A percentile compares a stretch with the other conserved stretches of the same genome.
Evolutionary conservation across 2,797 vertebrate species (phyloP).

Genomic region (Mormyrus hasselquistii): DNA sequence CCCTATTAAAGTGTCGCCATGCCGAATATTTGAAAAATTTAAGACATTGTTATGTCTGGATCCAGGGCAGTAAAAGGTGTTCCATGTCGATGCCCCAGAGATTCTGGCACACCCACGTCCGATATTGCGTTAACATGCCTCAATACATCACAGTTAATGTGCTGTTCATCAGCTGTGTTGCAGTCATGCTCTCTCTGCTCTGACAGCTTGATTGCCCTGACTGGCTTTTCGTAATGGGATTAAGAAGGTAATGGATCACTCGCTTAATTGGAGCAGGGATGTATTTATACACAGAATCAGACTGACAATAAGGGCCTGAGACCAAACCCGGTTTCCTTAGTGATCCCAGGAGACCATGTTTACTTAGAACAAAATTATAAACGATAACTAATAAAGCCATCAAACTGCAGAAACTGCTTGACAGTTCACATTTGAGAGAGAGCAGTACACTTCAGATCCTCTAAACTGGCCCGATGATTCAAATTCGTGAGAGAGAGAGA

Average conservation of each 20-base stretch:
- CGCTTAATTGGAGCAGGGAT: constrained; percentile 63
- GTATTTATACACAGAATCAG: constrained; percentile 63
- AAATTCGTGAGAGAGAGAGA: constrained; percentile 27
- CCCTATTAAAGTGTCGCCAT: constrained; percentile 23
- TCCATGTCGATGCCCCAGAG: neutral
- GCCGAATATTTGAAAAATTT: neutral
- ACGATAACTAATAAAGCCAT: constrained; percentile 61
- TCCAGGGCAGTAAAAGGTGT: neutral
- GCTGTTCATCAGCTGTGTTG: constrained; percentile 22
- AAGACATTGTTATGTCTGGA: neutral
- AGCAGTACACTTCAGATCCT: neutral
- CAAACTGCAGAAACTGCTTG: constrained; percentile 36
- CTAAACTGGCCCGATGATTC: neutral
- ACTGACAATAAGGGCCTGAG: constrained; percentile 56
- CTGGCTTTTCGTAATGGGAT: constrained; percentile 59
- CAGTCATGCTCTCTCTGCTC: constrained; percentile 32
- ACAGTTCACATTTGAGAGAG: neutral
- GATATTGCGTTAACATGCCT: neutral
- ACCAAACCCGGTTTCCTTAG: constrained; percentile 54
- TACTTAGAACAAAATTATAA: constrained; percentile 59
- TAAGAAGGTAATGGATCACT: constrained; percentile 54
- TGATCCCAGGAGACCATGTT: constrained; percentile 60
- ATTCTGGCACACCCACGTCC: neutral
- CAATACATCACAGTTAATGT: constrained; percentile 5
- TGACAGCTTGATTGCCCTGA: constrained; percentile 48